A percentile compares a stretch with the other conserved stretches of the same genome.
phyloP scores from a whole-genome alignment of 2,888 invertebrate genomes.

The Resseliella maxima region DNA sequence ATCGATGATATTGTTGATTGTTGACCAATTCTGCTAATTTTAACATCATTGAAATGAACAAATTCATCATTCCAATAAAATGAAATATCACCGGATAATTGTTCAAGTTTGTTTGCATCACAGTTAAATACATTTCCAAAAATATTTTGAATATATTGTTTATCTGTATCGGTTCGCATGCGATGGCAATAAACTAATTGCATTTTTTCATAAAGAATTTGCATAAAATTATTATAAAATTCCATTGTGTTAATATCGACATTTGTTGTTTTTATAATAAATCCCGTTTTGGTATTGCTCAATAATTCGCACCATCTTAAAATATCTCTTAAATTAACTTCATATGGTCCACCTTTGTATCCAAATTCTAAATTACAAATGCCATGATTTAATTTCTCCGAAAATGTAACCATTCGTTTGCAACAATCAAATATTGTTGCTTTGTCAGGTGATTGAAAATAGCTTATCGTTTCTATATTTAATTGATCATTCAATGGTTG shows the following conservation, averaged over 20 bases:
- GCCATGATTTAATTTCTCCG: slow-evolving; percentile 75
- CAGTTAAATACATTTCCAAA: slow-evolving; percentile 70
- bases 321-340: slow-evolving; percentile 96
- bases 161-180: slow-evolving; percentile 84
- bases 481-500: too few relatives aligned
- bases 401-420: slow-evolving; percentile 81
- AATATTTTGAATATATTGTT: slow-evolving; percentile 73
- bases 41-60: slow-evolving; percentile 76
- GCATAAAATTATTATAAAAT: slow-evolving; percentile 59
- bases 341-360: slow-evolving; percentile 90
- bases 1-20: slow-evolving; percentile 61
- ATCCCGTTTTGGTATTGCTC: slow-evolving; percentile 65
- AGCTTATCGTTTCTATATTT: not conserved
- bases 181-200: slow-evolving; percentile 87
- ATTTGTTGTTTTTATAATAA: slow-evolving; percentile 56
- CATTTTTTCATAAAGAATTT: slow-evolving; percentile 68
- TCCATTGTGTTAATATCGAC: not conserved
- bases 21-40: slow-evolving; percentile 61
- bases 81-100: slow-evolving; percentile 70
- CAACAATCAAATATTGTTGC: slow-evolving; percentile 71
- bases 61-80: slow-evolving; percentile 72
- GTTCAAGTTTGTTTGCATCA: slow-evolving; percentile 63
- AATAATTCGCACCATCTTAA: slow-evolving; percentile 91
- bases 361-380: slow-evolving; percentile 79
- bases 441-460: not conserved